phyloP scores from a whole-genome alignment of 2,113 vertebrate species.

The Paradoxurus hermaphroditus region DNA sequence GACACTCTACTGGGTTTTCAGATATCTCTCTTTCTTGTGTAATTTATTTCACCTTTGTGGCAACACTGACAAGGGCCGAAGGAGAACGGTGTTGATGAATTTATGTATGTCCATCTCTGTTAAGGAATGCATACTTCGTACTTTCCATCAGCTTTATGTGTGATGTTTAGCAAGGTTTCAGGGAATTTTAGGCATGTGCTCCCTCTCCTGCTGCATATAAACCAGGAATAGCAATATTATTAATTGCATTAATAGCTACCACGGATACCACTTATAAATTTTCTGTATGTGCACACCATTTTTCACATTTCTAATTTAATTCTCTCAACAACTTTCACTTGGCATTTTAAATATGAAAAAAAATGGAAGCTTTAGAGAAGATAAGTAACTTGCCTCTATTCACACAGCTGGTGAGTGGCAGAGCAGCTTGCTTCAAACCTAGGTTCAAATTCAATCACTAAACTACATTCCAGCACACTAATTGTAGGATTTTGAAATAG shows the following conservation, averaged over 20 bases:
- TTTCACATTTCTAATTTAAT: not conserved
- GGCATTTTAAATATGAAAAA: not conserved
- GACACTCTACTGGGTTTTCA: not conserved
- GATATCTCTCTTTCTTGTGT: not conserved
- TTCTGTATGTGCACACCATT: not conserved
- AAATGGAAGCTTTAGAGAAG: not conserved
- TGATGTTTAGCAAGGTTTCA: not conserved
- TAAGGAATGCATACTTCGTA: not conserved
- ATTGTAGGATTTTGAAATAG: not conserved
- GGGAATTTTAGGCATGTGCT: not conserved
- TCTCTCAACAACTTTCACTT: not conserved
- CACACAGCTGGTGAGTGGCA: not conserved
- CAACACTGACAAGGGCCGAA: not conserved
- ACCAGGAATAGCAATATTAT: not conserved
- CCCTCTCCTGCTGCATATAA: not conserved
- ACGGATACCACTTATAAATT: not conserved
- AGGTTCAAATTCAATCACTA: not conserved
- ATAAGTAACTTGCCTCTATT: not conserved
- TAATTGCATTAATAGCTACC: not conserved
- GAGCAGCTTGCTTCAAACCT: not conserved
- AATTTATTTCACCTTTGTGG: not conserved
- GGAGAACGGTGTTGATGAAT: not conserved
- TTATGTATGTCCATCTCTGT: not conserved
- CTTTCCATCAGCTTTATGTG: not conserved
- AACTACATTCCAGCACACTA: not conserved